Base-by-base conservation (phyloP, 1,140 invertebrate species). In the Bombus confusus region DNA sequence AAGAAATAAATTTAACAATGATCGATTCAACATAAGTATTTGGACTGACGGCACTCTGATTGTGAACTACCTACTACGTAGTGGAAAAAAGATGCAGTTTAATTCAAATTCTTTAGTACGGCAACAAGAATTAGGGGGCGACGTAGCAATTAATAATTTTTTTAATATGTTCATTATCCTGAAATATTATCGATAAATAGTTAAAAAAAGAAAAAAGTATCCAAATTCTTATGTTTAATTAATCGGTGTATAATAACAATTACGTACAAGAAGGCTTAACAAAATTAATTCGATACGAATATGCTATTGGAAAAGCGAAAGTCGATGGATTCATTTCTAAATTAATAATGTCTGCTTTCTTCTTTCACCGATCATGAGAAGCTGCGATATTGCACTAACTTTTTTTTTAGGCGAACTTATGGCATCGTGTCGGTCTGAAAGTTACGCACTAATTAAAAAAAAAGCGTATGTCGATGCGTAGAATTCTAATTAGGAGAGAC, bases 331-430 rank as follows among this genome's bases (percentile, higher is more conserved):
- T 80, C 8, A 41, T 81, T 59, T 64, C 31, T 66, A 75, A 66
- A 82, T 78, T 18, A 73, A 25, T 37, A 34, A 37, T 41, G 18
- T 80, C 39, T 80, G 37, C 52, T 72, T 66, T 80, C 64, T 85
- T 85, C 57, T 62, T 31, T 28, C 57, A 71, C 57, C 62, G 47
- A 85, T 76, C 43, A 73, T 73, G 64, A 85, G 43, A 80, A 78
- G 52, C 59, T 80, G 73, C 80, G 73, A 89, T 91, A 89, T 93
- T 89, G 91, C 90, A 92, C 88, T 85, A 82, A 88, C 72, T 76
- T 79, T 82, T 22, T 22, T 37, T 69, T 57, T 76, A 87, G 47
- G 76, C 69, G 62, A 85, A 83, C 78, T 62, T 87, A 86, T 79
- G 57, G 79, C 72, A 57, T 88, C 88, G 84, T 73, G 80, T 89